phyloP scores from a whole-genome alignment of 1,140 invertebrate genomes.

The Philotrypesis tridentata region DNA sequence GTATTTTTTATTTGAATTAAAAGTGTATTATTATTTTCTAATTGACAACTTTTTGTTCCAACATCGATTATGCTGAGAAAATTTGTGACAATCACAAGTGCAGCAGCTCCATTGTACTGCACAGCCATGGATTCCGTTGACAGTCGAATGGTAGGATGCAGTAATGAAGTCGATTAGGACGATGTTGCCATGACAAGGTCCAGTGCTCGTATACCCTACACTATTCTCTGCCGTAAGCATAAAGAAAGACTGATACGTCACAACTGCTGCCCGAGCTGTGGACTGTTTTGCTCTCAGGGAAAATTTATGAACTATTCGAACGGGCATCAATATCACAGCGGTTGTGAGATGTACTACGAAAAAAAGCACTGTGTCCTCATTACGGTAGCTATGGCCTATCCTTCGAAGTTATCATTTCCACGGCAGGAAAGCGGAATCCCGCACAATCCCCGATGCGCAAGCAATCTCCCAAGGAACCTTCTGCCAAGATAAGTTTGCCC shows the following conservation, averaged over 20 bases:
- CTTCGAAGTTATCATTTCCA: conserved; percentile 76
- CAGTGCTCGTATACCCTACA: conserved; percentile 86
- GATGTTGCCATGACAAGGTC: conserved; percentile 80
- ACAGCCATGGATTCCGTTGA: conserved; percentile 88
- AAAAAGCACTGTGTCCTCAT: conserved; percentile 83
- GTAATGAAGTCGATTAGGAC: conserved; percentile 80
- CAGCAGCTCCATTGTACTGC: conserved; percentile 73
- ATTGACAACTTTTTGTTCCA: conserved; percentile 71
- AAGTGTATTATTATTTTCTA: conserved; percentile 37
- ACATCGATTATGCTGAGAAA: conserved; percentile 97
- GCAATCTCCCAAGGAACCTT: conserved; percentile 65
- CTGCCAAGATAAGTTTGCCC: conserved; percentile 69
- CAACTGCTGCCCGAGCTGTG: conserved; percentile 93
- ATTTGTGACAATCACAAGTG: conserved; percentile 71
- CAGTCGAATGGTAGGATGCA: conserved; percentile 85
- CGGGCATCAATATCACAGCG: conserved; percentile 83
- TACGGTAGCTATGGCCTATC: conserved; percentile 77
- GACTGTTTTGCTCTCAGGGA: conserved; percentile 93
- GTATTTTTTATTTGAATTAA: conserved; percentile 48
- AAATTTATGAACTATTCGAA: conserved; percentile 82
- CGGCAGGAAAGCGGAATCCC: conserved; percentile 76
- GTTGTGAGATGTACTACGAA: conserved; percentile 78
- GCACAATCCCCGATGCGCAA: conserved; percentile 74
- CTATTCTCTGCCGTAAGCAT: conserved; percentile 89
- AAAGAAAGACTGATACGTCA: conserved; percentile 84